Percentiles rank a stretch among this genome's conserved stretches.
Conservation (phyloP, 2,113 vertebrate genomes). For the Eleginops maclovinus region DNA sequence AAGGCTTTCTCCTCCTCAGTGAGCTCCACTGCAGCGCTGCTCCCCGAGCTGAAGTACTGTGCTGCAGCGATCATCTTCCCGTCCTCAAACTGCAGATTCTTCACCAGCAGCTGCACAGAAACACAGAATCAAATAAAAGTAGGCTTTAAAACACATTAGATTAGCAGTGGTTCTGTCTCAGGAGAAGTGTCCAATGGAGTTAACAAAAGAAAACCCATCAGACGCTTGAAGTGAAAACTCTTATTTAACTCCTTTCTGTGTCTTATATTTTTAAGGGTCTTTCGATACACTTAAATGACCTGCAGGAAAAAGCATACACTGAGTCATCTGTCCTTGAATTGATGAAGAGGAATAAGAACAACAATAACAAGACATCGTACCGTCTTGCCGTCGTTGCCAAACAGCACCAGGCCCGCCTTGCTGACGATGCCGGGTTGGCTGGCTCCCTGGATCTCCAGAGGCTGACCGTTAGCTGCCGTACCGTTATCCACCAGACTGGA, state of each 20-base stretch:
- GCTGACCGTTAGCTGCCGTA: constrained; percentile 75
- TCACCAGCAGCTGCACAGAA: constrained; percentile 85
- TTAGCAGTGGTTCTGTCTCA: neutral
- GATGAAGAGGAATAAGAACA: neutral
- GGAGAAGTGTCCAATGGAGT: no score
- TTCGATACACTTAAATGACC: neutral
- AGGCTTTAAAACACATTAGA: neutral
- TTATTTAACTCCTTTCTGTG: neutral
- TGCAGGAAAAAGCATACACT: neutral
- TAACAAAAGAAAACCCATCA: no score
- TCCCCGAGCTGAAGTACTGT: constrained; percentile 82
- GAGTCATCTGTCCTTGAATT: neutral
- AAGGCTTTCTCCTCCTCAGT: constrained; percentile 84
- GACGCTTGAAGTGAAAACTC: no score
- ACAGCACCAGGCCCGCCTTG: constrained; percentile 86
- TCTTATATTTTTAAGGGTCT: neutral
- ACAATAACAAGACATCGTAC: constrained; percentile 62
- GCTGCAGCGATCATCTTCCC: constrained; percentile 90
- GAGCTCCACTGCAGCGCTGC: constrained; percentile 83
- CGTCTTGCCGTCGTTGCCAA: constrained; percentile 85
- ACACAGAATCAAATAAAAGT: neutral
- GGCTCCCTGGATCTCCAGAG: constrained; percentile 85
- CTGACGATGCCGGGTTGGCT: constrained; percentile 82
- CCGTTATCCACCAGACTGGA: constrained; percentile 80
- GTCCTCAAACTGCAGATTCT: constrained; percentile 89